Percentiles rank a stretch among this genome's conserved stretches.
These are phyloP conservation scores for Protosalanx chinensis DNA, from an alignment of 2,797 vertebrate genomes.

Conservation along the genomic window DNA sequence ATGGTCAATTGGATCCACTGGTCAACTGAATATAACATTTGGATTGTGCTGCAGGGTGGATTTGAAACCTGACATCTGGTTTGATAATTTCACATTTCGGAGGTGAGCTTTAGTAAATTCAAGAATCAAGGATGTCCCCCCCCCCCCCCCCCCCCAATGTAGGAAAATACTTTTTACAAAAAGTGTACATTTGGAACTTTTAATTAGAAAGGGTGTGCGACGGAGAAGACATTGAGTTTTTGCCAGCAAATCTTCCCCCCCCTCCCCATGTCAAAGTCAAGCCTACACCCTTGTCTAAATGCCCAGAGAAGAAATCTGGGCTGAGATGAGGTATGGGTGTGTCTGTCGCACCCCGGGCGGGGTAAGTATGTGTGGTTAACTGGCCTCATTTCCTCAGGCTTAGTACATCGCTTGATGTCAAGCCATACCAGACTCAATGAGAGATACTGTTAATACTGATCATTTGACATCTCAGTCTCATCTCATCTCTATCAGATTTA, in stretches of 20 bases:
- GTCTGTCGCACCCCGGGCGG: not conserved
- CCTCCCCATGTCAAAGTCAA: too few species aligned
- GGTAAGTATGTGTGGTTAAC: not conserved
- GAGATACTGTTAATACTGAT: not conserved
- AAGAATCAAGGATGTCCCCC: not conserved
- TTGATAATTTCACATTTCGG: constrained; percentile 18
- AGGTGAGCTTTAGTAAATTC: not conserved
- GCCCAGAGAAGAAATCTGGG: constrained; percentile 5
- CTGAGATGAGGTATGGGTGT: not conserved
- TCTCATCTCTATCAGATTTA: not conserved
- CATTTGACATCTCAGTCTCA: not conserved
- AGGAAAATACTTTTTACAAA: too few species aligned
- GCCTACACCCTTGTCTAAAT: too few species aligned
- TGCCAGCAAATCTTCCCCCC: too few species aligned
- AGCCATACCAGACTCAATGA: not conserved
- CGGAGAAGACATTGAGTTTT: too few species aligned
- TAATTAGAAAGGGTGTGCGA: too few species aligned
- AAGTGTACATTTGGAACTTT: too few species aligned
- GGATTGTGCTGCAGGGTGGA: not conserved
- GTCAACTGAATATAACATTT: constrained; percentile 1
- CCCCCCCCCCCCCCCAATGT: too few species aligned
- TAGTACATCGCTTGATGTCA: not conserved
- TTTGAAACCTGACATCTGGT: not conserved
- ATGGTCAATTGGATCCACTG: not conserved
- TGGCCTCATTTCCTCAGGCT: not conserved